These are phyloP conservation scores for Colostygia pectinataria DNA, from an alignment of 2,888 invertebrate species.

Conservation along the genomic window DNA sequence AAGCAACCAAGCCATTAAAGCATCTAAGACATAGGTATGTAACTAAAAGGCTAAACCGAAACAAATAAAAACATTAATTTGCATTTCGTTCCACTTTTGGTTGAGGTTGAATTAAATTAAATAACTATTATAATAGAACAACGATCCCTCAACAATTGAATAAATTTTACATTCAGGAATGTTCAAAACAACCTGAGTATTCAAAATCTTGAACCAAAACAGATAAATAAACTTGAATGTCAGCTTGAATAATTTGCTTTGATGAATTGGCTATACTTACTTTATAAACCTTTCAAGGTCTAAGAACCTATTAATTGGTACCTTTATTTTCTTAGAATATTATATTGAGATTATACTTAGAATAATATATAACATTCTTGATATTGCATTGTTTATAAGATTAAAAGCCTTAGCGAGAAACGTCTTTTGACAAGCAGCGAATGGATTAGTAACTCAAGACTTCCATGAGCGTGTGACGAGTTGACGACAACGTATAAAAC, in stretches of 20 bases:
- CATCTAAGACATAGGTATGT: too few species aligned
- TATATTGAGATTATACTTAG: neutral
- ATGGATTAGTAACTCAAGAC: slow-evolving; percentile 5
- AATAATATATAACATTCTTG: neutral
- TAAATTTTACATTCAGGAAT: slow-evolving; percentile 15
- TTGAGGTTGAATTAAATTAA: too few species aligned
- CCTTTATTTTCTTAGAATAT: slow-evolving; percentile 4
- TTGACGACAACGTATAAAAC: too few species aligned
- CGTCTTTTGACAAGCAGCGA: slow-evolving; percentile 7
- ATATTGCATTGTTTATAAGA: slow-evolving; percentile 24
- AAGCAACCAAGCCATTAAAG: too few species aligned
- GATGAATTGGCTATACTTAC: too few species aligned
- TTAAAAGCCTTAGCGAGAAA: slow-evolving; percentile 21
- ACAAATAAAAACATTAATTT: too few species aligned
- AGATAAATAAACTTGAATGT: slow-evolving; percentile 8
- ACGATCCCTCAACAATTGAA: slow-evolving; percentile 4
- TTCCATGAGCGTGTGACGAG: neutral
- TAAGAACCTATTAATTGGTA: neutral
- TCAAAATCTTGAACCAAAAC: slow-evolving; percentile 1
- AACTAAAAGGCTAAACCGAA: too few species aligned
- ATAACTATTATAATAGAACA: neutral
- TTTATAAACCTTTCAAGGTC: neutral
- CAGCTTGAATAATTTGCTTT: neutral
- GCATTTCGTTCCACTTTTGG: too few species aligned
- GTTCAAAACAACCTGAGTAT: neutral